A percentile compares a stretch with the other conserved stretches of the same genome.
phyloP scores from a whole-genome alignment of 2,113 vertebrate genomes.

The Corydoras sp. region DNA sequence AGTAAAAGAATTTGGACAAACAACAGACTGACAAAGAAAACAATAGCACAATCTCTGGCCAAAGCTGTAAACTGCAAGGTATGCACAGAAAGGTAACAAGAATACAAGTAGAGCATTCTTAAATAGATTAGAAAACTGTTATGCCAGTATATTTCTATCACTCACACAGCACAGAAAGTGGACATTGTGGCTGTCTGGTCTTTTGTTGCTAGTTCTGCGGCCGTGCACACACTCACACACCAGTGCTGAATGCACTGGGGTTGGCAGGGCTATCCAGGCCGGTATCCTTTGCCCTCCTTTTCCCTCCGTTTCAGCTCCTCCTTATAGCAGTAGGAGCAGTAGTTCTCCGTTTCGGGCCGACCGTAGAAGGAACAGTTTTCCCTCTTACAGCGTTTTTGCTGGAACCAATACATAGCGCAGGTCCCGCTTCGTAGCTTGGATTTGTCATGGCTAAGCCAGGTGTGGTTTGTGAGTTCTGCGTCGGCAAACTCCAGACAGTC shows the following conservation, averaged over 20 bases:
- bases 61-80: constrained; percentile 68
- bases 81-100: constrained; percentile 55
- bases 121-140: constrained; percentile 57
- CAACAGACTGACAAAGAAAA: constrained; percentile 43
- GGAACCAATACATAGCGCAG: constrained; percentile 78
- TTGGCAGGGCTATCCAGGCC: constrained; percentile 65
- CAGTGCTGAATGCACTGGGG: constrained; percentile 19
- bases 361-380: constrained; percentile 98
- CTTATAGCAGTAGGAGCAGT: constrained; percentile 95
- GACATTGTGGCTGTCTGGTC: constrained; percentile 33
- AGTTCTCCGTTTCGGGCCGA: constrained; percentile 91
- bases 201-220: not conserved
- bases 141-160: constrained; percentile 50
- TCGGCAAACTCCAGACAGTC: constrained; percentile 89
- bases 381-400: constrained; percentile 90
- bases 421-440: constrained; percentile 75
- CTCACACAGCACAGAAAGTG: constrained; percentile 57
- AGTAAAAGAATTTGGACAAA: constrained; percentile 64
- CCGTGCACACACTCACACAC: not conserved
- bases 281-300: constrained; percentile 71
- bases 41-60: constrained; percentile 63
- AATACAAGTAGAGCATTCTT: constrained; percentile 58
- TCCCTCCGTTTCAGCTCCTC: constrained; percentile 92
- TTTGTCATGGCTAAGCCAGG: constrained; percentile 81
- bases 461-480: constrained; percentile 73